Evolutionary conservation across 2,797 vertebrate genomes (phyloP).

Genomic region (Acanthis flammea): DNA sequence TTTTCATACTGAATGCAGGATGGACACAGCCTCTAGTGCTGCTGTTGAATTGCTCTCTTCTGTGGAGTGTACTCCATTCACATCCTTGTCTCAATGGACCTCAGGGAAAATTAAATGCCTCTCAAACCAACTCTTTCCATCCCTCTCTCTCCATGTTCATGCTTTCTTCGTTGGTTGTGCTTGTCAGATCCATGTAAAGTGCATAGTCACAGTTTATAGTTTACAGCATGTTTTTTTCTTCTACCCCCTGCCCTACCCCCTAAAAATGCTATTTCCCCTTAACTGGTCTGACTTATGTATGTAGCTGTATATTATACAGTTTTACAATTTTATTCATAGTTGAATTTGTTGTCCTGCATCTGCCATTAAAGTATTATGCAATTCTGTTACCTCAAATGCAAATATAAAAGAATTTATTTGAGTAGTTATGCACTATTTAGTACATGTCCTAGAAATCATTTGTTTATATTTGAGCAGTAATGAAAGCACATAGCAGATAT

Average conservation of each 20-base stretch:
- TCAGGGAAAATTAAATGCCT: constrained; percentile 10
- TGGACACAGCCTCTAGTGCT: not conserved
- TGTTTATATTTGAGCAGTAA: not conserved
- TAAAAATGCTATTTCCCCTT: not conserved
- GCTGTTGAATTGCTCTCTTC: not conserved
- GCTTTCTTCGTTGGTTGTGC: not conserved
- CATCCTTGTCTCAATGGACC: constrained; percentile 19
- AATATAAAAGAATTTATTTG: not conserved
- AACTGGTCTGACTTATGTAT: not conserved
- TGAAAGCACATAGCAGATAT: not conserved
- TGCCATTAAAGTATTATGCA: not conserved
- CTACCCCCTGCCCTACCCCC: fast-evolving
- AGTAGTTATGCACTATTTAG: not conserved
- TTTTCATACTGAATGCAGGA: constrained; percentile 14
- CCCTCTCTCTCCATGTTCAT: not conserved
- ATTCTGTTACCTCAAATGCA: not conserved
- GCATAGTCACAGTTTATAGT: not conserved
- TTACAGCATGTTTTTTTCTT: not conserved
- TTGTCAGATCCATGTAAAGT: not conserved
- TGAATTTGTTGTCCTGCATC: not conserved
- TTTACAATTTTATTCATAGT: not conserved
- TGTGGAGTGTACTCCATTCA: not conserved
- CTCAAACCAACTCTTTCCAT: not conserved
- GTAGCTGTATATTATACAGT: not conserved
- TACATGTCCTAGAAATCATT: not conserved